Evolutionary conservation across 2,113 vertebrate species (phyloP).

Genomic region (Callithrix jacchus): DNA sequence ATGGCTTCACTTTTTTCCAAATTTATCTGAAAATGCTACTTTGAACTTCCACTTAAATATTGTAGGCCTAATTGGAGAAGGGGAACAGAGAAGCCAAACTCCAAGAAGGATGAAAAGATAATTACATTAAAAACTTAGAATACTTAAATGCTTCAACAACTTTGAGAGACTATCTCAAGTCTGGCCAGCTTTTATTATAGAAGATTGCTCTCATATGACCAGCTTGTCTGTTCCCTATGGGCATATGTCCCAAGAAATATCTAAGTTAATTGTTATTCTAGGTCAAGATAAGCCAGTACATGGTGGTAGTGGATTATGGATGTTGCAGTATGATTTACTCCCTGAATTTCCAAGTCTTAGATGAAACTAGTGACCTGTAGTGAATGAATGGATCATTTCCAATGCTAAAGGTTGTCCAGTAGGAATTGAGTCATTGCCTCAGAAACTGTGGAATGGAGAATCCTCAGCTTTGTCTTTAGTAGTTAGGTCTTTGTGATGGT

Average conservation of each 20-base stretch:
- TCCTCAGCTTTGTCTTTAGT: neutral
- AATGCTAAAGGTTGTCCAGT: neutral
- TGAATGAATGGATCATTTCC: neutral
- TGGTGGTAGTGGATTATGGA: neutral
- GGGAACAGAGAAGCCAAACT: neutral
- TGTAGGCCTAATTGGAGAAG: neutral
- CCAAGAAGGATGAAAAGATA: neutral
- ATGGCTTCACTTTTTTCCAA: neutral
- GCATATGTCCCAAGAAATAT: neutral
- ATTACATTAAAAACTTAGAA: neutral
- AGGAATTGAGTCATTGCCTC: neutral
- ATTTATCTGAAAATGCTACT: conserved; percentile 25
- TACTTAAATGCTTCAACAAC: neutral
- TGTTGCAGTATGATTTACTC: neutral
- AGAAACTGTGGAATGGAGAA: neutral
- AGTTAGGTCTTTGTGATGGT: neutral
- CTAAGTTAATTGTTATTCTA: neutral
- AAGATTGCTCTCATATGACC: neutral
- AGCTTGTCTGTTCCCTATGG: neutral
- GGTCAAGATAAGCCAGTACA: neutral
- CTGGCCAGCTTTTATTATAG: neutral
- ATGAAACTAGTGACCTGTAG: neutral
- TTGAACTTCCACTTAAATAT: neutral
- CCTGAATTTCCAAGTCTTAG: neutral
- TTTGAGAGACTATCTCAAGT: neutral